phyloP scores from a whole-genome alignment of 2,888 invertebrate species.

The Serrognathus titanus region DNA sequence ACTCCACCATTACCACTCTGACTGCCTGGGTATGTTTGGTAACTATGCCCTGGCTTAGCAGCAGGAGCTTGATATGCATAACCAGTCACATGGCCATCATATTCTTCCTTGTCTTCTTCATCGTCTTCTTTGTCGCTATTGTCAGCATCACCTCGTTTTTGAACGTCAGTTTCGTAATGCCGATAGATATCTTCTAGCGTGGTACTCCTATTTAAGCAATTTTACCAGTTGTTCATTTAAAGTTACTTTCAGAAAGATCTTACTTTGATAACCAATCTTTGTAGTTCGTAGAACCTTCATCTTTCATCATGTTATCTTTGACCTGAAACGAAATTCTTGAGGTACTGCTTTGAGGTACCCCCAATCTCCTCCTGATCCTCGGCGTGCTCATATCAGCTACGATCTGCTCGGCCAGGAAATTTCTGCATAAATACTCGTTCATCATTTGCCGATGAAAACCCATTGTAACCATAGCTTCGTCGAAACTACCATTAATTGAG shows the following conservation, averaged over 20 bases:
- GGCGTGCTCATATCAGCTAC: conserved; percentile 58
- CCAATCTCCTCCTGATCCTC: conserved; percentile 48
- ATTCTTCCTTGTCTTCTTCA: conserved; percentile 51
- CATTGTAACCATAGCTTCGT: conserved; percentile 62
- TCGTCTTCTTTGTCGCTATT: conserved; percentile 44
- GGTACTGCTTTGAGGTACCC: conserved; percentile 43
- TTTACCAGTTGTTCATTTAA: background rate
- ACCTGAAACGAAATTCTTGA: conserved; percentile 10
- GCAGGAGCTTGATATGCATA: conserved; percentile 44
- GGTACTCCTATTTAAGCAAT: conserved; percentile 55
- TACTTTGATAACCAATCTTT: conserved; percentile 74
- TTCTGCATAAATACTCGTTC: conserved; percentile 75
- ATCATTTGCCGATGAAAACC: conserved; percentile 71
- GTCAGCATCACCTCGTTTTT: conserved; percentile 36
- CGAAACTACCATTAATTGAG: conserved; percentile 55
- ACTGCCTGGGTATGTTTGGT: background rate
- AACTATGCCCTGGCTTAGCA: background rate
- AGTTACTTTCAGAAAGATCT: conserved; percentile 29
- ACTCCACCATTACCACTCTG: too few relatives aligned
- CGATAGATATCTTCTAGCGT: conserved; percentile 68
- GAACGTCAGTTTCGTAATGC: conserved; percentile 52
- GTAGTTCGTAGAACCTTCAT: conserved; percentile 70
- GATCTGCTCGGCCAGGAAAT: conserved; percentile 71
- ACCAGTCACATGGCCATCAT: conserved; percentile 60
- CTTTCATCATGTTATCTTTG: conserved; percentile 53